Evolutionary conservation across 2,888 invertebrate species (phyloP), one percentile per base, ranked within the genome.

Genomic region (Syrphus vitripennis): DNA sequence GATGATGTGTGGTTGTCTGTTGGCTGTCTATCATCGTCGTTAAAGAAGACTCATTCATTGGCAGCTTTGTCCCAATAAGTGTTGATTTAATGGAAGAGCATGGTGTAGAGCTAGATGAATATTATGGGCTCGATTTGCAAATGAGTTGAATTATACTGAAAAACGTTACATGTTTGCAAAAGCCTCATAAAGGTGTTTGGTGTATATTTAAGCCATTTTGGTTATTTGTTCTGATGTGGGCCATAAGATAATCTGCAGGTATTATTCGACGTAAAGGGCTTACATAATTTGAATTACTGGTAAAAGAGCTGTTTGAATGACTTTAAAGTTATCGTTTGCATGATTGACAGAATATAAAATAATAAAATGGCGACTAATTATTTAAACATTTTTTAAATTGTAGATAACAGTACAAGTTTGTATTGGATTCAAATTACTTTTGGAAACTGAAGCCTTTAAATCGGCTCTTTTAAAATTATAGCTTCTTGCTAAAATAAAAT

Each of bases 1-100:
- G 65, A 75, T 83, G 83, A 75, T 79, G 83, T 80, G 71, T 75
- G 75, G 42, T 53, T 83, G 79, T 83, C 83, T 83, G 70, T 76
- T 70, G 57, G 70, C 21, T 65, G 76, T 76, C 81, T 76, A 57
- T 82, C 76, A 34, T 65, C 12, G 50, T 65, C 12, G 50, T 50
- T 40, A 12, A 40, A 70, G 70, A 61, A 29, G 40, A 53, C 37
- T 70, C 76, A 76, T 76, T 70, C 76, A 76, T 76, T 65, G 81
- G 65, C 70, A 76, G 70, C 65, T 63, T 16, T n/a, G 45, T 50
- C n/a, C 34, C 21, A 57, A 50, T 76, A 29, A 40, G 31, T 61
- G 59, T 48, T 65, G 48, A 65, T 53, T 53, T 61, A 42, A 34
- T 48, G 65, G 19, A 45, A 4, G 10, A 40, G 21, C 9, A 4